phyloP scores from a whole-genome alignment of 2,113 vertebrate species.

The Amblyopsis rosae region DNA sequence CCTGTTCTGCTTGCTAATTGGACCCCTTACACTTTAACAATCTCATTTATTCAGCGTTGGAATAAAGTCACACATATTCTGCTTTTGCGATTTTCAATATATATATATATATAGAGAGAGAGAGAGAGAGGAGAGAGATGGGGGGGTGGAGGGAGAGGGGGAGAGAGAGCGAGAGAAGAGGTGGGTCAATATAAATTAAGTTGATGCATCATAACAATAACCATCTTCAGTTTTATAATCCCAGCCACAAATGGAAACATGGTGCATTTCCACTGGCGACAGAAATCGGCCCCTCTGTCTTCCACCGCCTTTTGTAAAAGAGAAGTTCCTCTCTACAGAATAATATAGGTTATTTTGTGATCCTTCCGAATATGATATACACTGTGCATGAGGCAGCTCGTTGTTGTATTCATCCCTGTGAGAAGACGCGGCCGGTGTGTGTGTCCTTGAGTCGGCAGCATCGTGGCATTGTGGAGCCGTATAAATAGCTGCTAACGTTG shows the following conservation, averaged over 20 bases:
- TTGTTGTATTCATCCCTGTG: not conserved
- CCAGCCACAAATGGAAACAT: slow-evolving; percentile 33
- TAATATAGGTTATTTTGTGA: not conserved
- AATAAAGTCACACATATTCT: too few relatives aligned
- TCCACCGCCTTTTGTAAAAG: slow-evolving; percentile 1
- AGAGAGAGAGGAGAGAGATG: not conserved
- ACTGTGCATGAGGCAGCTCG: not conserved
- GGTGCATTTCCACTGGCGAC: slow-evolving; percentile 17
- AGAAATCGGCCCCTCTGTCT: slow-evolving; percentile 6
- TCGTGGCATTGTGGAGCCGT: slow-evolving; percentile 29
- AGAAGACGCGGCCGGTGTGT: slow-evolving; percentile 8
- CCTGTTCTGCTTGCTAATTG: too few relatives aligned
- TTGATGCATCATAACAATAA: slow-evolving; percentile 48
- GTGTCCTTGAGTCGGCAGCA: slow-evolving; percentile 29
- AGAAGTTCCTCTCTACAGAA: not conserved
- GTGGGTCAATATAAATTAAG: slow-evolving; percentile 50
- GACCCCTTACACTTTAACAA: too few relatives aligned
- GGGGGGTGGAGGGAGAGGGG: not conserved
- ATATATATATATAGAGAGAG: not conserved
- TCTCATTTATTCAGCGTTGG: too few relatives aligned
- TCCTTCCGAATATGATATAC: not conserved
- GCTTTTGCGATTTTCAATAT: too few relatives aligned
- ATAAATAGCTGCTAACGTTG: slow-evolving; percentile 41
- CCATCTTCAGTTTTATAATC: slow-evolving; percentile 38
- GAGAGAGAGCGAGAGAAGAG: not conserved